Evolutionary conservation across 2,888 invertebrate genomes (phyloP), one percentile per base, ranked within the genome.

Genomic region (Caenorhabditis panamensis): DNA sequence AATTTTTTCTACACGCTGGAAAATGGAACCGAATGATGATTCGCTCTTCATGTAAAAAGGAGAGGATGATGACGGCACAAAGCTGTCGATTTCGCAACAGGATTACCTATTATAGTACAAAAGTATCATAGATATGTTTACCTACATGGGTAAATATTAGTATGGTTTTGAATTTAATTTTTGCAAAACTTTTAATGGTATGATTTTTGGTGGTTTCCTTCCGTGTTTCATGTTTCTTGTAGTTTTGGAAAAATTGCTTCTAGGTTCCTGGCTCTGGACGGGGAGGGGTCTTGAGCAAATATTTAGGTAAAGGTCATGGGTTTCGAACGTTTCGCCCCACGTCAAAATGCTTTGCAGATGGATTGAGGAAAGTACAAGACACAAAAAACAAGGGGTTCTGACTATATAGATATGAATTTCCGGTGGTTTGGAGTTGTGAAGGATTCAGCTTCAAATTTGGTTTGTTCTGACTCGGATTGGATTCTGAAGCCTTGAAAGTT

Each of bases 231-330:
- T n/a, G n/a, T n/a, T 41, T 41, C 16, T 16, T 16, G 9, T 16
- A 6, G 2, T 16, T 3, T 16, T 16, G 5, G 13, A 41, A 41
- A 9, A 41, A 2, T 16, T 41, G 9, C 9, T 31, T 31, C 31
- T 9, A 31, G 9, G 4, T 31, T 31, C 9, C 31, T 9, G 31
- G 5, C 31, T 31, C 31, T 9, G 31, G 4, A 6, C 41, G 2
- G 41, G 41, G 41, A 13, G 9, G 13, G 16, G 41, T 41, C 41
- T 6, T 11, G 13, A 41, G 41, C 13, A 41, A 41, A 41, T 41
- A 41, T 41, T 41, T 41, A 41, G 41, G 41, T 41, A 41, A 16
- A 41, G 41, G 41, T 41, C 41, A 41, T 41, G 41, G 16, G 41
- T 41, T 41, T 9, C 13, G 31, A 31, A 31, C 31, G n/a, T n/a